These are phyloP conservation scores for Dermolepida albohirtum DNA, from an alignment of 2,888 invertebrate genomes.

Conservation along the genomic window DNA sequence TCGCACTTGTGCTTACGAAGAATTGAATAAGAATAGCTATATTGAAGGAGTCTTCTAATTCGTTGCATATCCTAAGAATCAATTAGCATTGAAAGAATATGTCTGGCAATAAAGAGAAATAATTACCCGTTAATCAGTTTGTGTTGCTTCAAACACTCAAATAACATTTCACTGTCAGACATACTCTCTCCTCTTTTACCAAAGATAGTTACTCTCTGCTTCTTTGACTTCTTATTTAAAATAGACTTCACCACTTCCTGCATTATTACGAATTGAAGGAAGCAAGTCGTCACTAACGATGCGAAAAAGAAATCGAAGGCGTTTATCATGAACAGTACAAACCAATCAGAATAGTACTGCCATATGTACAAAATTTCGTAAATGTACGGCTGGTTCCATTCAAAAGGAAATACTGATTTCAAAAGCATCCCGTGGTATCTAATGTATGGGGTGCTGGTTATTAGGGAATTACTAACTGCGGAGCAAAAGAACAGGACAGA, in stretches of 20 bases:
- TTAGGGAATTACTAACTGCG: constrained; percentile 32
- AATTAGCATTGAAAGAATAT: background rate
- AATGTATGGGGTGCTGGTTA: constrained; percentile 33
- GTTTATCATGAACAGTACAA: constrained; percentile 34
- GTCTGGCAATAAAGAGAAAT: background rate
- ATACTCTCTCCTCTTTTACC: constrained; percentile 24
- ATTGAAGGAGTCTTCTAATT: constrained; percentile 45
- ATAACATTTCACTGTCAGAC: constrained; percentile 42
- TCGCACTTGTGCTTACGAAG: constrained; percentile 45
- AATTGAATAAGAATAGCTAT: constrained; percentile 46
- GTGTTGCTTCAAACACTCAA: constrained; percentile 47
- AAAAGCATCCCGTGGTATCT: constrained; percentile 37
- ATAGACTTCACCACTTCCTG: constrained; percentile 46
- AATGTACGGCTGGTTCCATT: constrained; percentile 39
- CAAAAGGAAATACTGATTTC: constrained; percentile 45
- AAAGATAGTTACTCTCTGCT: constrained; percentile 32
- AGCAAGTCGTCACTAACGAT: constrained; percentile 36
- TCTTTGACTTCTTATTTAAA: constrained; percentile 19
- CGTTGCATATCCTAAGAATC: constrained; percentile 42
- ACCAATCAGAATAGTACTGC: constrained; percentile 46
- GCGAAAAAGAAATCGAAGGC: constrained; percentile 40
- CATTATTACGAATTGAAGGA: constrained; percentile 42
- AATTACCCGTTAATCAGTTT: constrained; percentile 46
- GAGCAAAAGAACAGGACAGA: constrained; percentile 15
- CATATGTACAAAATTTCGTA: constrained; percentile 47